Percentiles rank a stretch among this genome's conserved stretches.
Conservation (phyloP, 2,797 vertebrate genomes). For the Eulemur coronatus region DNA sequence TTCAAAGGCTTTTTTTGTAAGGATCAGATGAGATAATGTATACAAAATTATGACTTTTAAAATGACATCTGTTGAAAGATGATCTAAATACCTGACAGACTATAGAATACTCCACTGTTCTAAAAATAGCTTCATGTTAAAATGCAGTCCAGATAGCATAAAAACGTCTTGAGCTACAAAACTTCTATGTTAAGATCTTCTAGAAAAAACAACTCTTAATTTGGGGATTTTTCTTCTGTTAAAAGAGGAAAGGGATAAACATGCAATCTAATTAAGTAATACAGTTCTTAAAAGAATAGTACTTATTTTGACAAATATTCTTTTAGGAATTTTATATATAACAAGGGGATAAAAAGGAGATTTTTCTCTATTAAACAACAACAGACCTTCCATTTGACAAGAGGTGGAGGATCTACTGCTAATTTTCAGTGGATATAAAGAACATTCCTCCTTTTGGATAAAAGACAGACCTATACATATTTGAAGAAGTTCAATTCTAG, state of each 20-base stretch:
- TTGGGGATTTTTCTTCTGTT: not conserved
- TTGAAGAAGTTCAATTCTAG: not conserved
- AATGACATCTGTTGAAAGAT: constrained; percentile 53
- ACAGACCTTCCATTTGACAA: not conserved
- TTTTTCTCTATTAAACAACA: not conserved
- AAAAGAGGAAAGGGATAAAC: not conserved
- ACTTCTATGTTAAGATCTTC: not conserved
- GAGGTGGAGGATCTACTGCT: not conserved
- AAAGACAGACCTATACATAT: not conserved
- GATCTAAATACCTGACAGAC: constrained; percentile 55
- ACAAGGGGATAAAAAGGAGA: not conserved
- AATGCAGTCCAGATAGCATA: not conserved
- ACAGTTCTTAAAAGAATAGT: not conserved
- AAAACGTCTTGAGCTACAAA: constrained; percentile 24
- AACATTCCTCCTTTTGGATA: not conserved
- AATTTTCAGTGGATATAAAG: not conserved
- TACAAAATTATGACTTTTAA: constrained; percentile 47
- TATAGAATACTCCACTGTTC: constrained; percentile 20
- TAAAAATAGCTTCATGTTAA: constrained; percentile 42
- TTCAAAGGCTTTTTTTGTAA: not conserved
- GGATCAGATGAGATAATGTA: constrained; percentile 45
- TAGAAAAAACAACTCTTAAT: constrained; percentile 21
- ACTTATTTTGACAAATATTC: not conserved
- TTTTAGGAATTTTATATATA: constrained; percentile 12
- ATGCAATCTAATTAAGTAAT: not conserved